These are phyloP conservation scores for Eilema depressum DNA, from an alignment of 2,888 invertebrate species.

Conservation along the genomic window DNA sequence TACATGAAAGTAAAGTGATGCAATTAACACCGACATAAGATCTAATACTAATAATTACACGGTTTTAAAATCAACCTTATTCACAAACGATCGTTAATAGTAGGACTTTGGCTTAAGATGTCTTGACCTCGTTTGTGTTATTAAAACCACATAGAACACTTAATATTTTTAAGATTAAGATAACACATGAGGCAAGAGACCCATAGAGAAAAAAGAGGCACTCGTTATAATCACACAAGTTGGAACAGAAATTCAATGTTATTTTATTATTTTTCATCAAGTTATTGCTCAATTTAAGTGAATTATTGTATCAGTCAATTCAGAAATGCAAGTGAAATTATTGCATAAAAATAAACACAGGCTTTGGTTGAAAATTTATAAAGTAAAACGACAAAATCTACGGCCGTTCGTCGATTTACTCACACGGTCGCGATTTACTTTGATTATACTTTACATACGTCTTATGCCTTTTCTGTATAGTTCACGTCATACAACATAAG, in stretches of 20 bases:
- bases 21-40: neutral
- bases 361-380: too few relatives aligned
- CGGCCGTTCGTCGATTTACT: too few relatives aligned
- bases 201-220: neutral
- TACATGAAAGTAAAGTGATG: neutral
- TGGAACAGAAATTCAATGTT: neutral
- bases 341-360: neutral
- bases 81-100: neutral
- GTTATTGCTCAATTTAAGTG: neutral
- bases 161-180: neutral
- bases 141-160: neutral
- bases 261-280: neutral
- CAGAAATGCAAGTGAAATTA: neutral
- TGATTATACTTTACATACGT: too few relatives aligned
- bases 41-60: neutral
- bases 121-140: neutral
- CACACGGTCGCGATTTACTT: too few relatives aligned
- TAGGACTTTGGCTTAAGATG: neutral
- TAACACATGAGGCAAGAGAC: constrained; percentile 4
- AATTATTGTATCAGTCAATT: neutral
- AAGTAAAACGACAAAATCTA: neutral
- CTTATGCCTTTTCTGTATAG: too few relatives aligned
- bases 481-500: too few relatives aligned
- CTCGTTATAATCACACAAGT: neutral
- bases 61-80: neutral